A percentile compares a stretch with the other conserved stretches of the same genome.
These are phyloP conservation scores for Sitta carolinensis DNA, from an alignment of 2,797 vertebrate genomes.

Conservation along the genomic window DNA sequence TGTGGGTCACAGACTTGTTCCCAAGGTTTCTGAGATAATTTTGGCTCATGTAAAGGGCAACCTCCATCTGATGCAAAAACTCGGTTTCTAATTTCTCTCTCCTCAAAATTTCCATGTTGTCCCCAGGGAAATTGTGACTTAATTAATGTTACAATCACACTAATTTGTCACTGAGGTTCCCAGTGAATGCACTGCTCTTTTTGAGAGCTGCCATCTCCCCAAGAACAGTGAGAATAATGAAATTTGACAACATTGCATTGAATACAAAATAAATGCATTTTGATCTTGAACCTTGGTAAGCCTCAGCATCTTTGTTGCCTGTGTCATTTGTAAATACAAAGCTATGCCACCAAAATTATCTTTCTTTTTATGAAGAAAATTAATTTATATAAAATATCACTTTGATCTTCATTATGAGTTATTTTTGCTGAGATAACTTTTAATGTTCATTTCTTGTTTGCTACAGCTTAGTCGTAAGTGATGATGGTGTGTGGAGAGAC, in stretches of 20 bases:
- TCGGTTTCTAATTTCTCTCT: not conserved
- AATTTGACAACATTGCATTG: not conserved
- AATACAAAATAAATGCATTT: not conserved
- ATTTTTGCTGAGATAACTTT: not conserved
- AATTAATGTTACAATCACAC: not conserved
- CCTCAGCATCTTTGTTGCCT: not conserved
- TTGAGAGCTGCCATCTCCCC: not conserved
- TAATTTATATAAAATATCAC: not conserved
- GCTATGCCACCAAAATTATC: not conserved
- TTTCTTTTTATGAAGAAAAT: not conserved
- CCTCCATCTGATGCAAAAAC: not conserved
- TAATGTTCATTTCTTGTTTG: slow-evolving; percentile 6
- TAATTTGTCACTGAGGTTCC: not conserved
- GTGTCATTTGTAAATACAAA: not conserved
- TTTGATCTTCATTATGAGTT: not conserved
- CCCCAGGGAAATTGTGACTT: not conserved
- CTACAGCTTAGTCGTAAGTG: slow-evolving; percentile 83
- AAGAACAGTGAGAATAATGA: not conserved
- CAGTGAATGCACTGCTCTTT: not conserved
- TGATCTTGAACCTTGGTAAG: not conserved
- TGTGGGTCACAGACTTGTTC: not conserved
- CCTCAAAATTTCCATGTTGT: not conserved
- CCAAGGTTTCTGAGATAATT: not conserved
- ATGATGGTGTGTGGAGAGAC: slow-evolving; percentile 83
- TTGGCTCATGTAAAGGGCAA: not conserved